phyloP scores from a whole-genome alignment of 2,113 vertebrate genomes.

The Peromyscus polionotus region DNA sequence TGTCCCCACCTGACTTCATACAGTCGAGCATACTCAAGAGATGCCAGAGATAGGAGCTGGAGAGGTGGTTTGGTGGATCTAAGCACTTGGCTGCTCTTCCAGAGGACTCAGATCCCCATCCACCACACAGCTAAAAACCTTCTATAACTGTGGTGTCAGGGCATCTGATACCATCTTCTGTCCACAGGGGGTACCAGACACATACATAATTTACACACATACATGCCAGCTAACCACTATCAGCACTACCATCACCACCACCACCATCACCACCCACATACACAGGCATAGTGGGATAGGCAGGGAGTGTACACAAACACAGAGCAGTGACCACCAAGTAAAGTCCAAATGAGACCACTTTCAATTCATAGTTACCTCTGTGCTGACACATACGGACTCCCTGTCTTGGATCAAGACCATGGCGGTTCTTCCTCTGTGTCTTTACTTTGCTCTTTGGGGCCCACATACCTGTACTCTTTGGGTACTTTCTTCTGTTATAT shows the following conservation, averaged over 20 bases:
- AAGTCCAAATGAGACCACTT: neutral
- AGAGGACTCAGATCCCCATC: neutral
- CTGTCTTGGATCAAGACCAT: too few relatives aligned
- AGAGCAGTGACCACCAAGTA: neutral
- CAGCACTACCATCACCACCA: neutral
- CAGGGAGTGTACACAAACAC: neutral
- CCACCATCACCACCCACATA: too few relatives aligned
- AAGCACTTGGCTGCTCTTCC: neutral
- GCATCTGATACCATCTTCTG: neutral
- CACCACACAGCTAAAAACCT: neutral
- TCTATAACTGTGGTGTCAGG: neutral
- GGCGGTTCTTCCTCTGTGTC: neutral
- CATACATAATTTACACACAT: neutral
- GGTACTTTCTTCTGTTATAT: neutral
- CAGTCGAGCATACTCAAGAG: neutral
- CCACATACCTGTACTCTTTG: neutral
- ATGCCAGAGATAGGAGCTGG: neutral
- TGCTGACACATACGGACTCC: neutral
- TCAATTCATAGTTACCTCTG: neutral
- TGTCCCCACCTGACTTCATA: neutral
- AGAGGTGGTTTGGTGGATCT: neutral
- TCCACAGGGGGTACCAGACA: neutral
- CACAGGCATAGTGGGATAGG: neutral
- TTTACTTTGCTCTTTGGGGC: neutral
- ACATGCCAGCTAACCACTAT: neutral